Base-by-base conservation (phyloP, 2,888 invertebrate genomes). In the Deilephila elpenor region DNA sequence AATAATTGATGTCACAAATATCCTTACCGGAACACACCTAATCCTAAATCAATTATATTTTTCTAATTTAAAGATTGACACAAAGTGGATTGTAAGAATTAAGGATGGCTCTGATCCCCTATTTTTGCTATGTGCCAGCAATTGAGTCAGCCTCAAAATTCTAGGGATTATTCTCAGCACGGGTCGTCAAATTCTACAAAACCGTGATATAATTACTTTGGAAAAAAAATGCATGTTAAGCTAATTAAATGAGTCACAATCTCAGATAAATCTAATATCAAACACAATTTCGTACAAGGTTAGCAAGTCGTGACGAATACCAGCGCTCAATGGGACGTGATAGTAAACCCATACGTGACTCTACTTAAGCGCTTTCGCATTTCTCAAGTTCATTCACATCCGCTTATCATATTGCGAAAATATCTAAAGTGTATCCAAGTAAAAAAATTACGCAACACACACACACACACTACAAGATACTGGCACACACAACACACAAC, bases 381-480 rank as follows among this genome's bases (percentile, higher is more conserved):
- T 64, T 67, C 67, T 67, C 67, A 67, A 67, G 67, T 67, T 67
- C 67, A 67, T 67, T 67, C 67, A 67, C 67, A 67, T 67, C 44
- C 44, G 67, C 67, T 67, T 67, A 67, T 67, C 67, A 67, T 51
- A 51, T 67, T 67, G 67, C 67, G 67, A 67, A 67, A 67, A 67
- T 67, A 67, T 67, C 67, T 67, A 67, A 67, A 67, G 64, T 44
- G 67, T 67, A 51, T 67, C 17, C 51, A 67, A 51, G 44, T 67
- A 67, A 67, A 67, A 67, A 67, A 67, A 67, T 67, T 67, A 67
- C 67, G 51, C 67, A 67, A 67, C 67, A 17, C 67, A 67, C 67
- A 44, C 62, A 34, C 34, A 62, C 62, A 62, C 34, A 34, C 19
- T 34, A 62, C 62, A 62, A 34, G 2, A 62, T 19, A 62, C 29